Percentiles rank a stretch among this genome's conserved stretches.
Evolutionary conservation across 2,888 invertebrate species (phyloP).

Genomic region (Acrobasis consociella): DNA sequence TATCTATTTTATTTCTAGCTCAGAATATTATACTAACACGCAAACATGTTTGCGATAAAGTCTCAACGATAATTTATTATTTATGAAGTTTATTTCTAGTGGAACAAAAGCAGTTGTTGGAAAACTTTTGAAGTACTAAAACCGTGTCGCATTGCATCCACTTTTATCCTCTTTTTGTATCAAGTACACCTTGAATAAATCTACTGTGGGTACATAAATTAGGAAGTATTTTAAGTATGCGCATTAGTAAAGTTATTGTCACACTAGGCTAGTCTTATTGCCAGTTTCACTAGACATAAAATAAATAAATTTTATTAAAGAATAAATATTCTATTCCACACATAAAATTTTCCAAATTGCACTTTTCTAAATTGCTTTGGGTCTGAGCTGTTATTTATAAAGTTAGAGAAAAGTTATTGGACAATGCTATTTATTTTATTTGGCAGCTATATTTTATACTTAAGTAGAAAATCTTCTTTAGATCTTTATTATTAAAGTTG

Average conservation of each 20-base stretch:
- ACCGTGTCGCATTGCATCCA: slow-evolving; percentile 10
- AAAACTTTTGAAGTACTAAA: not conserved
- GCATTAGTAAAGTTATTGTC: slow-evolving; percentile 1
- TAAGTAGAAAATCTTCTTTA: too few relatives aligned
- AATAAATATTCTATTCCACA: not conserved
- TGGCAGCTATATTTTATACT: too few relatives aligned
- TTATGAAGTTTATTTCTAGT: slow-evolving; percentile 36
- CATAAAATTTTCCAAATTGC: not conserved
- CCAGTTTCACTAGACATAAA: not conserved
- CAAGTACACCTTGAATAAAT: slow-evolving; percentile 1
- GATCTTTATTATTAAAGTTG: too few relatives aligned
- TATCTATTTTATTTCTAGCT: not conserved
- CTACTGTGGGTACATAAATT: slow-evolving; percentile 10
- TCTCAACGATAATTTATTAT: not conserved
- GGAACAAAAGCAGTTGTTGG: not conserved
- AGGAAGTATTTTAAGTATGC: slow-evolving; percentile 5
- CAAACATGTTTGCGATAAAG: not conserved
- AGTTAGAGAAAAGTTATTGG: not conserved
- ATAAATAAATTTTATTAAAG: not conserved
- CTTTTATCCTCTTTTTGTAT: slow-evolving; percentile 7
- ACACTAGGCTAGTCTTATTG: not conserved
- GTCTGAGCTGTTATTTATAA: not conserved
- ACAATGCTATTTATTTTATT: not conserved
- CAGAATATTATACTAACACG: not conserved
- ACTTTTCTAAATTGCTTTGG: slow-evolving; percentile 1